phyloP scores from a whole-genome alignment of 2,113 vertebrate species.

The Pyrgilauda ruficollis region DNA sequence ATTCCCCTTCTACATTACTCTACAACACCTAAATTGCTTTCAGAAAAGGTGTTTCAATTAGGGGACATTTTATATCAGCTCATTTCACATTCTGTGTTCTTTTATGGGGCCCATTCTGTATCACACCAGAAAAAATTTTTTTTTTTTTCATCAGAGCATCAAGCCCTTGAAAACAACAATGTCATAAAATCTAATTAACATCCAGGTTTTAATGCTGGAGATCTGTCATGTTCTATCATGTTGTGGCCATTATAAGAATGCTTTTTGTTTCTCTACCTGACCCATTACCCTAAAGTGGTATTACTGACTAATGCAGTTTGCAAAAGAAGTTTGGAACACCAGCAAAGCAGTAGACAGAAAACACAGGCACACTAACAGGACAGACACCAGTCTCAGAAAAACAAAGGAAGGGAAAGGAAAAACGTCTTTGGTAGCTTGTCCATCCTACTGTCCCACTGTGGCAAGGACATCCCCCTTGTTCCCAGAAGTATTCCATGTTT shows the following conservation, averaged over 20 bases:
- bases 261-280: not conserved
- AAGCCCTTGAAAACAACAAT: slow-evolving; percentile 10
- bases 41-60: slow-evolving; percentile 51
- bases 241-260: not conserved
- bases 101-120: not conserved
- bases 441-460: not conserved
- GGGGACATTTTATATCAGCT: slow-evolving; percentile 17
- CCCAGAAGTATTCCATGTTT: not conserved
- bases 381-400: not conserved
- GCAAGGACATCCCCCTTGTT: accelerated
- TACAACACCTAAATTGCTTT: slow-evolving; percentile 35
- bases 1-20: slow-evolving; percentile 5
- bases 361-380: not conserved
- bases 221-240: not conserved
- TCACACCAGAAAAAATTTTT: not conserved
- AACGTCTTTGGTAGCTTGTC: not conserved
- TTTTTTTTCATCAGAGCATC: not conserved
- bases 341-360: not conserved
- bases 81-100: not conserved
- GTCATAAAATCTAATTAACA: slow-evolving; percentile 39
- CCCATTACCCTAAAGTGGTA: not conserved
- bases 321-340: not conserved
- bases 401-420: not conserved
- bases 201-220: not conserved
- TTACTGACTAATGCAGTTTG: not conserved